phyloP scores from a whole-genome alignment of 2,888 invertebrate species.

The Coelinius sp. region DNA sequence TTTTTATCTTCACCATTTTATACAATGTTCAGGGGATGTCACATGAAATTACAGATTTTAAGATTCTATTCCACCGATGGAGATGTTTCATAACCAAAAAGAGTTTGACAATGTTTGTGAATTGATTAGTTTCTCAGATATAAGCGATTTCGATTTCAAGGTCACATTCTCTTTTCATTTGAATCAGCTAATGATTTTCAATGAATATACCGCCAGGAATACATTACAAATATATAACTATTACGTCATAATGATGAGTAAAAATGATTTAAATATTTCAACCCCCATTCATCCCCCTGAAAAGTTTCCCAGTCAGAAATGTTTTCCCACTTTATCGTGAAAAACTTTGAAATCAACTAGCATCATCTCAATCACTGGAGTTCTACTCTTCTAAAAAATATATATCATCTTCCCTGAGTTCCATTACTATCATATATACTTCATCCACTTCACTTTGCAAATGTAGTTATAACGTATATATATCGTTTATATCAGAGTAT shows the following conservation, averaged over 20 bases:
- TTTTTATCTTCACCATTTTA: too few relatives aligned
- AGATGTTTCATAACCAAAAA: too few relatives aligned
- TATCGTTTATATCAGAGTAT: slow-evolving; percentile 18
- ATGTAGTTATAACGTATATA: slow-evolving; percentile 17
- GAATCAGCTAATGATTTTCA: too few relatives aligned
- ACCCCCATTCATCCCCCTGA: not conserved
- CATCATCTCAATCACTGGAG: slow-evolving; percentile 9
- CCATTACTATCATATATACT: slow-evolving; percentile 3
- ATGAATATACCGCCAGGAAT: too few relatives aligned
- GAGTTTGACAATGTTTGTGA: too few relatives aligned
- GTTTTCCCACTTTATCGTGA: not conserved
- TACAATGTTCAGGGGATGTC: too few relatives aligned
- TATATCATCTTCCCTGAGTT: not conserved
- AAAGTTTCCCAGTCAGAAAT: not conserved
- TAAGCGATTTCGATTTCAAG: too few relatives aligned
- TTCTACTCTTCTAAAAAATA: not conserved
- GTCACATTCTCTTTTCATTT: too few relatives aligned
- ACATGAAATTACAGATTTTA: too few relatives aligned
- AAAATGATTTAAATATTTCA: not conserved
- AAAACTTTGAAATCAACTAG: slow-evolving; percentile 19
- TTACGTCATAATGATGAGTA: not conserved
- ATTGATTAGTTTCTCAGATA: too few relatives aligned
- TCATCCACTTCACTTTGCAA: not conserved
- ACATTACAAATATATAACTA: too few relatives aligned
- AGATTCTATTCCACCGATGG: too few relatives aligned